A percentile compares a stretch with the other conserved stretches of the same genome.
Conservation (phyloP, 2,888 invertebrate genomes). For the Orchestes rusci region DNA sequence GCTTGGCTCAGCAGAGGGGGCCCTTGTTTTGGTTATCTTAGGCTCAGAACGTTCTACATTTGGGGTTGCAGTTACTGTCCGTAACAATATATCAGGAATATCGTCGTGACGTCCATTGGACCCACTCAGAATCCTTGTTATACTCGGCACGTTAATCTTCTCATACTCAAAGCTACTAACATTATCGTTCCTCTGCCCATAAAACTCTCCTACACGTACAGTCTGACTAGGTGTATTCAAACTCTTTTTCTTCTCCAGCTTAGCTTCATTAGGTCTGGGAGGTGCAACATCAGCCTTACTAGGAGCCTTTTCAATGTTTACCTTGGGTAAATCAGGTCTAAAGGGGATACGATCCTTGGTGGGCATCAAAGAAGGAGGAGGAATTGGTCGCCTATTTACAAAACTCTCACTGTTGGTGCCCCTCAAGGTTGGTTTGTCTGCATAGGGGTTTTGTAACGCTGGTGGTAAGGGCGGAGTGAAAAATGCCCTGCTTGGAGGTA, state of each 20-base stretch:
- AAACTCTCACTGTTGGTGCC: conserved; percentile 57
- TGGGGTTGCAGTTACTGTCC: conserved; percentile 54
- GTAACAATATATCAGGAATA: conserved; percentile 68
- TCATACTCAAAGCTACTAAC: conserved; percentile 43
- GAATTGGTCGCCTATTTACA: conserved; percentile 68
- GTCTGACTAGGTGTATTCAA: conserved; percentile 69
- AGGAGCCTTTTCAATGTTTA: conserved; percentile 38
- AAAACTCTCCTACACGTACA: conserved; percentile 43
- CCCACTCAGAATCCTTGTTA: conserved; percentile 77
- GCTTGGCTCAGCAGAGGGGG: conserved; percentile 33
- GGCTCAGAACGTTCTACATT: conserved; percentile 34
- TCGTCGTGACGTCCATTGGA: conserved; percentile 79
- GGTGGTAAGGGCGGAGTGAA: conserved; percentile 80
- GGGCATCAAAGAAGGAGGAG: conserved; percentile 76
- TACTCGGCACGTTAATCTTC: conserved; percentile 59
- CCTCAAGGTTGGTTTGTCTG: conserved; percentile 80
- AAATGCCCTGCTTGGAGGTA: conserved; percentile 67
- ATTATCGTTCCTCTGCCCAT: conserved; percentile 38
- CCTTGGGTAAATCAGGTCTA: conserved; percentile 55
- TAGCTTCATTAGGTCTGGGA: conserved; percentile 22
- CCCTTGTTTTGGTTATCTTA: conserved; percentile 35
- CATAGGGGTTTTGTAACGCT: conserved; percentile 77
- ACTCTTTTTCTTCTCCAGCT: conserved; percentile 59
- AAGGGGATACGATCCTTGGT: conserved; percentile 79
- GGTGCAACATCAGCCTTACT: conserved; percentile 24